A percentile compares a stretch with the other conserved stretches of the same genome.
phyloP scores from a whole-genome alignment of 2,113 vertebrate genomes.

The Phaethon lepturus region DNA sequence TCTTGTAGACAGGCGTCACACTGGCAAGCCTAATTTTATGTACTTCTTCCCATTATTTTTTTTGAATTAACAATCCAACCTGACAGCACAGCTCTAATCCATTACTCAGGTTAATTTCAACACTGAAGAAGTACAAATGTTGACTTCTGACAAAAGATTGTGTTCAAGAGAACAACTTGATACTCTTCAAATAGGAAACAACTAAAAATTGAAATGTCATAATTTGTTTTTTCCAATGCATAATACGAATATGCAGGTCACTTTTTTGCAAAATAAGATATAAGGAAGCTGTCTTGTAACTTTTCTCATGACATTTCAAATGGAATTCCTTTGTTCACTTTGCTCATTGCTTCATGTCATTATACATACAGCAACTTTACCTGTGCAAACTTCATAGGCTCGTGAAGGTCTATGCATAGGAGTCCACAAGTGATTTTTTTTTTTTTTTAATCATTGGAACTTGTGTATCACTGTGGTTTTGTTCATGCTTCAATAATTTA shows the following conservation, averaged over 20 bases:
- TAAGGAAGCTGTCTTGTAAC: neutral
- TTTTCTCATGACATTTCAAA: neutral
- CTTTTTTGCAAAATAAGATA: neutral
- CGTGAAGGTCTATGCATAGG: neutral
- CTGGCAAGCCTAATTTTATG: too few relatives aligned
- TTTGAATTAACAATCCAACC: neutral
- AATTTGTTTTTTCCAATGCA: neutral
- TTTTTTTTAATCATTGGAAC: neutral
- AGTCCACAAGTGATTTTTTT: neutral
- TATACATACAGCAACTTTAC: neutral
- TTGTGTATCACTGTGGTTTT: neutral
- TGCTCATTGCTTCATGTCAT: neutral
- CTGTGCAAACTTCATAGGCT: neutral
- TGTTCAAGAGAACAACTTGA: neutral
- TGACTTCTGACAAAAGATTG: neutral
- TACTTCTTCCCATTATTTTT: neutral
- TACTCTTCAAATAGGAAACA: neutral
- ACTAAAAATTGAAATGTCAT: neutral
- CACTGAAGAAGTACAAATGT: neutral
- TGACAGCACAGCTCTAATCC: neutral
- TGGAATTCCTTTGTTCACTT: rapidly evolving
- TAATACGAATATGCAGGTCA: neutral
- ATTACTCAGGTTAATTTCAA: neutral
- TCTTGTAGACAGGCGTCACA: too few relatives aligned
- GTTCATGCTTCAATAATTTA: neutral